phyloP scores from a whole-genome alignment of 2,888 invertebrate species.

The Nebria salina region DNA sequence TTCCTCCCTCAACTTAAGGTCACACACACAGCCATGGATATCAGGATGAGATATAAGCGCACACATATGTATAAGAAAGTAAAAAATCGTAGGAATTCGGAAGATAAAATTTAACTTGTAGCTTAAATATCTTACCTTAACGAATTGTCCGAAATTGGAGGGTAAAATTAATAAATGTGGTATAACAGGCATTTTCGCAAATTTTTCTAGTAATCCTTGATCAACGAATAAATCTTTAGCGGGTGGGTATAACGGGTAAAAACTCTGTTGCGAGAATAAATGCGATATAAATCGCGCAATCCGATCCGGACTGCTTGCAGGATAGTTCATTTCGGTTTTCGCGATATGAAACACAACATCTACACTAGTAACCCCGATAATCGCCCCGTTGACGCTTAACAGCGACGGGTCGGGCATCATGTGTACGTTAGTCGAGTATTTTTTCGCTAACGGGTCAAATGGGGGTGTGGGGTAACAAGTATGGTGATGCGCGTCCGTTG shows the following conservation, averaged over 20 bases:
- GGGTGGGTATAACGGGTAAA: constrained; percentile 85
- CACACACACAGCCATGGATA: no score
- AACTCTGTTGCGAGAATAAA: constrained; percentile 79
- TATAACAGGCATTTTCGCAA: constrained; percentile 74
- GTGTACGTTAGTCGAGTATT: constrained; percentile 63
- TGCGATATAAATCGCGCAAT: constrained; percentile 79
- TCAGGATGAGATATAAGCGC: no score
- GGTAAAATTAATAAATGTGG: constrained; percentile 88
- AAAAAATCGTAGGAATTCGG: no score
- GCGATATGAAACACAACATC: constrained; percentile 85
- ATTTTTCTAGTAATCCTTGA: constrained; percentile 74
- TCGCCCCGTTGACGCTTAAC: constrained; percentile 78
- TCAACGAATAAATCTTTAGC: constrained; percentile 74
- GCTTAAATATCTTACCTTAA: constrained; percentile 69
- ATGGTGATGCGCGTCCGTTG: constrained; percentile 80
- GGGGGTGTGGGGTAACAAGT: constrained; percentile 87
- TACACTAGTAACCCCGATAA: constrained; percentile 81
- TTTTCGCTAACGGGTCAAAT: constrained; percentile 65
- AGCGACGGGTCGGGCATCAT: constrained; percentile 85
- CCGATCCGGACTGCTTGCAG: constrained; percentile 69
- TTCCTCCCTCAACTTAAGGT: no score
- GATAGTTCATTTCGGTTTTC: constrained; percentile 54
- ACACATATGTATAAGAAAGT: no score
- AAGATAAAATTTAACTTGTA: no score
- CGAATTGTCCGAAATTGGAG: constrained; percentile 84